Evolutionary conservation across 2,888 invertebrate species (phyloP), one percentile per base, ranked within the genome.

Genomic region (Drosophila paucipuncta): DNA sequence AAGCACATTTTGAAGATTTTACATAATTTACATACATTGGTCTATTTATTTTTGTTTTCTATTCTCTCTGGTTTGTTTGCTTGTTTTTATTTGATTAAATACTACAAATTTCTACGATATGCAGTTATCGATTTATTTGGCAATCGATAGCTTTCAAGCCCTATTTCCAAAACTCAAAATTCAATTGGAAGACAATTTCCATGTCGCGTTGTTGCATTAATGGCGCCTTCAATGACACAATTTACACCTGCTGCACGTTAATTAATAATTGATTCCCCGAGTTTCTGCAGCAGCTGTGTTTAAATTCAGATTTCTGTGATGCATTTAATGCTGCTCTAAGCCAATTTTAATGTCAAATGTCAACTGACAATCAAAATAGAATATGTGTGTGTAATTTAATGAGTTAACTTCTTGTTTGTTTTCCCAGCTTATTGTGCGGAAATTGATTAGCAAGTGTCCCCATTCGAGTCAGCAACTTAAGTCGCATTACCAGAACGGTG

Each of bases 381-480:
- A 59, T 28, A 43, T 33, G 43, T 31, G 30, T 1, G 4, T 43
- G 28, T 10, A 31, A 53, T 43, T 52, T 52, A 53, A 61, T 28
- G 43, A 39, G 35, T 57, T 47, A 43, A 52, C 22, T 55, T 31
- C 28, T 49, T 31, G 43, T 53, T 60, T 31, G 30, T 39, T 68
- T 37, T 37, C 11, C 43, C 54, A 54, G 47, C 54, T 43, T 39
- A 50, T 50, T 33, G 55, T 50, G 52, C 11, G 50, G 35, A 61
- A 57, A 75, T 65, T 75, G 66, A 75, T 65, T 53, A 60, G 55
- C 30, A 22, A 35, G 22, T 16, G 30, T 39, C 37, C 18, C 16
- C 33, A 61, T 61, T 39, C 13, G 28, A 33, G 6, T 61, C 35
- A 31, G 30, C 33, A 53, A 60, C 37, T 60, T 52, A 18, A 57